These are phyloP conservation scores for Chaetoderma sp. DNA, from an alignment of 2,888 invertebrate species.

Conservation along the genomic window DNA sequence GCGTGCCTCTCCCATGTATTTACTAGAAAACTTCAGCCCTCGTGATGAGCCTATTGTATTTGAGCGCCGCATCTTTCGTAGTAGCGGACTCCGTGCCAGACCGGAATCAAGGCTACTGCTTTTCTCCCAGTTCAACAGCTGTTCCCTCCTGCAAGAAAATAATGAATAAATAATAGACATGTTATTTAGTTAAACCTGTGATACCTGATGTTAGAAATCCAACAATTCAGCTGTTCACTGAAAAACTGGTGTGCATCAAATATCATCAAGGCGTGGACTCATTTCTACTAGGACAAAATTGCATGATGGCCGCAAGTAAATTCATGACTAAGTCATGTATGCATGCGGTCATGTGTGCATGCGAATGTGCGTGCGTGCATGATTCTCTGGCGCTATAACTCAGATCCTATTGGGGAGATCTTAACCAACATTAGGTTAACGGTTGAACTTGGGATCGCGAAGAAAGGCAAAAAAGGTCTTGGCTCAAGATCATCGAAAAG, in stretches of 20 bases:
- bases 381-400: too few species aligned
- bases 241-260: background rate
- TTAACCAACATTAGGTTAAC: too few species aligned
- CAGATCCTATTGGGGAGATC: too few species aligned
- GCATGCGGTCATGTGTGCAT: too few species aligned
- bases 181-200: background rate
- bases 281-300: too few species aligned
- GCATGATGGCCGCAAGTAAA: too few species aligned
- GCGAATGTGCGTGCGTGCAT: too few species aligned
- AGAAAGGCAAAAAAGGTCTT: too few species aligned
- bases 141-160: slow-evolving; percentile 50
- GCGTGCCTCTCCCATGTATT: slow-evolving; percentile 75
- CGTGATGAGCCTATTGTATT: slow-evolving; percentile 60
- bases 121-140: slow-evolving; percentile 58
- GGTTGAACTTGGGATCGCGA: too few species aligned
- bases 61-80: slow-evolving; percentile 52
- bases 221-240: background rate
- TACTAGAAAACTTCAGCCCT: slow-evolving; percentile 52
- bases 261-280: background rate
- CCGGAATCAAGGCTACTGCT: slow-evolving; percentile 59
- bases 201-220: background rate
- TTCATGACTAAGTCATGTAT: too few species aligned
- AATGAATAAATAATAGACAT: too few species aligned
- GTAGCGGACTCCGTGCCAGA: slow-evolving; percentile 41
- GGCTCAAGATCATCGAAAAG: too few species aligned